Base-by-base conservation (phyloP, 2,888 invertebrate genomes). In the Pachymerium ferrugineum region DNA sequence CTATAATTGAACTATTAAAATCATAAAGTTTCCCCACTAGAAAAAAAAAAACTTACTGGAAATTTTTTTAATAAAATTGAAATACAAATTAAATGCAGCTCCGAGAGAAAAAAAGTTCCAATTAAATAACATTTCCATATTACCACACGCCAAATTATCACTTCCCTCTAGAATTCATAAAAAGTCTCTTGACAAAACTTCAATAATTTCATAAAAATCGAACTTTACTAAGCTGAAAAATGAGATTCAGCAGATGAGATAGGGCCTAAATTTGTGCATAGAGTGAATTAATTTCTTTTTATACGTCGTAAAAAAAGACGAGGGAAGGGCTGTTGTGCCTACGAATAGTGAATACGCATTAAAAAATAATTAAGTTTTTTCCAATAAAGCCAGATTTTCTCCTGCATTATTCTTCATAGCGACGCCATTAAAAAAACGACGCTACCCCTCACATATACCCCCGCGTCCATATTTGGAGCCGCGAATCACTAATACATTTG, bases 401-500 rank as follows among this genome's bases (percentile, higher is more conserved):
- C 47, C 47, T 22, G 47, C 47, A 47, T 47, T 47, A 16, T 47
- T 47, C 47, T 47, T 47, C 47, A 47, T 47, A 47, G 47, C 47
- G 47, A 16, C 47, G 47, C 47, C 47, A 47, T 47, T 47, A 47
- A 47, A 47, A 47, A 47, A 19, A 47, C 47, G 47, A 47, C 47
- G 47, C 47, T 22, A 22, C 47, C 19, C n/a, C 47, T 47, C 47
- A 19, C 47, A 16, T 47, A 4, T 47, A 47, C 47, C 47, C 47
- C 47, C 19, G 47, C 47, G 47, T 47, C 47, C 47, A 47, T 47
- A 47, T 47, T 47, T 47, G 47, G 47, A 47, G 47, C 47, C 47
- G 47, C 47, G 47, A 47, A 47, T 47, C 47, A 47, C 47, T 47
- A 47, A 47, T 47, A 47, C 47, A 47, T 47, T 47, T 47, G 47